Evolutionary conservation across 2,888 invertebrate genomes (phyloP).

Genomic region (Thecophora atra): DNA sequence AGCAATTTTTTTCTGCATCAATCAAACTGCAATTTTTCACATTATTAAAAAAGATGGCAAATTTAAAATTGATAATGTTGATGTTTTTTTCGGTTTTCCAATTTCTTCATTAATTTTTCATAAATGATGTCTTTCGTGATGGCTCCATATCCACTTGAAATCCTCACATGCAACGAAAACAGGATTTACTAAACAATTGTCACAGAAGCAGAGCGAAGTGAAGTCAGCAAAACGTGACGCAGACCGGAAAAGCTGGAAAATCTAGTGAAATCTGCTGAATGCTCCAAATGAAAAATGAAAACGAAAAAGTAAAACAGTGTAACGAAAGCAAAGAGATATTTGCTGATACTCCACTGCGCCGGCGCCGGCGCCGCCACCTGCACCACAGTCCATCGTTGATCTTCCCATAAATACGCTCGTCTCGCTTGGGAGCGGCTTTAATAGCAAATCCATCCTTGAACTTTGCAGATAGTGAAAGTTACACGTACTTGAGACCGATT

Average conservation of each 20-base stretch:
- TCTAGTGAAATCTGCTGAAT: slow-evolving; percentile 23
- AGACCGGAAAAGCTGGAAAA: slow-evolving; percentile 39
- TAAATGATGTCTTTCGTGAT: neutral
- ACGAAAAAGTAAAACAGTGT: neutral
- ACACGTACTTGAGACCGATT: neutral
- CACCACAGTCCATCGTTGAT: neutral
- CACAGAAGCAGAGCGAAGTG: no score
- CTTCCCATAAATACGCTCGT: slow-evolving; percentile 52
- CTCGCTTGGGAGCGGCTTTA: slow-evolving; percentile 54
- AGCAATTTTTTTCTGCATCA: no score
- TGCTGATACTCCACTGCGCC: slow-evolving; percentile 13
- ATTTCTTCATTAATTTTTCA: no score
- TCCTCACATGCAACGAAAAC: slow-evolving; percentile 11
- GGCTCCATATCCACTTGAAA: neutral
- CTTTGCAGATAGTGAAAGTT: slow-evolving; percentile 49
- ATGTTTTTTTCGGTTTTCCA: no score
- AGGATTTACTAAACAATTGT: slow-evolving; percentile 3
- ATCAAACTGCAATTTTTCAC: no score
- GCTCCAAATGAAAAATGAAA: neutral
- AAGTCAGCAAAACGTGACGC: neutral
- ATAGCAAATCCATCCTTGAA: slow-evolving; percentile 65
- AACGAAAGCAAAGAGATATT: slow-evolving; percentile 20
- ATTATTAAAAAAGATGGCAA: no score
- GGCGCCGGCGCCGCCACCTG: neutral
- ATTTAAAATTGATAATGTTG: no score